These are phyloP conservation scores for Drosophila ogumai DNA, from an alignment of 1,140 invertebrate species.

Conservation along the genomic window DNA sequence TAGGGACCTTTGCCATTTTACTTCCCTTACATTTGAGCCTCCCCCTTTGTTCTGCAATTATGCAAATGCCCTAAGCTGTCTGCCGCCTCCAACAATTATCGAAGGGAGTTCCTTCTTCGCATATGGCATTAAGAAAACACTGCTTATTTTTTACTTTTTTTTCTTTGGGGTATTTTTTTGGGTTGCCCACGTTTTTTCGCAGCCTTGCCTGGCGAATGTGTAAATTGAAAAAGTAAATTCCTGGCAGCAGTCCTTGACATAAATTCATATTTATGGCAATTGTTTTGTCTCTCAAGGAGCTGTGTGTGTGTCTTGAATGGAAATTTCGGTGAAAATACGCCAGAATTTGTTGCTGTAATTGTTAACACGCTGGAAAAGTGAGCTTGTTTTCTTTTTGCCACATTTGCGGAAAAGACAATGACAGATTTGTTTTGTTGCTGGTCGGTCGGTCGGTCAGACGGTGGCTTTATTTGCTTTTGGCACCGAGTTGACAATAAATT, in stretches of 20 bases:
- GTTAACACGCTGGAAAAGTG: slow-evolving; percentile 16
- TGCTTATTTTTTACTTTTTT: neutral
- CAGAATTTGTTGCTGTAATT: slow-evolving; percentile 19
- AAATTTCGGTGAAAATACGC: neutral
- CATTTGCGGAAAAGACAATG: slow-evolving; percentile 1
- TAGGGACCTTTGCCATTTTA: neutral
- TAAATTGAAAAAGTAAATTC: slow-evolving; percentile 23
- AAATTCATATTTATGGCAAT: slow-evolving; percentile 40
- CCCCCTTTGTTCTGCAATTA: slow-evolving; percentile 22
- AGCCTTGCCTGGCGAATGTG: slow-evolving; percentile 10
- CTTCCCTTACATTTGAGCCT: neutral
- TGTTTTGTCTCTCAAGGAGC: slow-evolving; percentile 9
- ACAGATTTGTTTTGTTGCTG: slow-evolving; percentile 12
- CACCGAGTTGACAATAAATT: slow-evolving; percentile 35
- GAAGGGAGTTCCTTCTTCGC: slow-evolving; percentile 2
- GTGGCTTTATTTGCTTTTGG: slow-evolving; percentile 12
- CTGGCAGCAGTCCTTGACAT: slow-evolving; percentile 7
- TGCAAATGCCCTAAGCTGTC: slow-evolving; percentile 34
- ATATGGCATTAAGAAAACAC: slow-evolving; percentile 4
- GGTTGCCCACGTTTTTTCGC: neutral
- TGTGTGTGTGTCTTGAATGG: slow-evolving; percentile 17
- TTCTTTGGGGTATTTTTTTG: neutral
- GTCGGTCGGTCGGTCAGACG: neutral
- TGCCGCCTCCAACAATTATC: slow-evolving; percentile 19
- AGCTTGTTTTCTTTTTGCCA: neutral